phyloP scores from a whole-genome alignment of 2,888 invertebrate genomes.

The Cheiracanthium punctorium region DNA sequence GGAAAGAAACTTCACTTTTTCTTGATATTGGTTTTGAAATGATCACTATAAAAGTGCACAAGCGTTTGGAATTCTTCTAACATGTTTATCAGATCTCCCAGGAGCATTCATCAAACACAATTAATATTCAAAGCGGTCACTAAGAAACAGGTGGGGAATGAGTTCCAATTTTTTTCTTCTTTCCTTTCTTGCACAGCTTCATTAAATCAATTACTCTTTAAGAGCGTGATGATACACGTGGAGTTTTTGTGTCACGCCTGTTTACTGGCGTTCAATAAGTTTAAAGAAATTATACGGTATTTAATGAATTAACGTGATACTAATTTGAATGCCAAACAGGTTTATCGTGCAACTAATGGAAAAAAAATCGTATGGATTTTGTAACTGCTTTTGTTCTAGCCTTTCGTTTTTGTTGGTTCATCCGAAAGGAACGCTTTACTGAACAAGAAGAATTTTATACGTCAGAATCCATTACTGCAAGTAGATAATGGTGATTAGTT shows the following conservation, averaged over 20 bases:
- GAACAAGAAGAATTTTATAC: too few species aligned
- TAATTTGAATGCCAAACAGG: background rate
- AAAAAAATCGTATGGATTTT: too few species aligned
- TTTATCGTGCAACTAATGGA: background rate
- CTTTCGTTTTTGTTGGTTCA: too few species aligned
- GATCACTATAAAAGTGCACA: background rate
- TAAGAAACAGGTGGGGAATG: slow-evolving; percentile 1
- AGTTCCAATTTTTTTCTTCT: background rate
- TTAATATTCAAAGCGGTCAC: background rate
- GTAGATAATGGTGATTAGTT: too few species aligned
- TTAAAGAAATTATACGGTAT: slow-evolving; percentile 1
- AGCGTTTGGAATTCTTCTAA: background rate
- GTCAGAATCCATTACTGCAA: too few species aligned
- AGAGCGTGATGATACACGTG: background rate
- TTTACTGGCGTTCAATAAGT: background rate
- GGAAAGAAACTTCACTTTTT: too few species aligned
- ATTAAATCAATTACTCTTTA: background rate
- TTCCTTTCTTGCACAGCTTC: background rate
- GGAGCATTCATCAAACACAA: background rate
- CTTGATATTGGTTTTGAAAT: background rate
- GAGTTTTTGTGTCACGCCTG: background rate
- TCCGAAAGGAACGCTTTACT: too few species aligned
- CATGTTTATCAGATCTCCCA: background rate
- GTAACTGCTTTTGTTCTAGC: too few species aligned
- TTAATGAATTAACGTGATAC: background rate